Evolutionary conservation across 1,140 invertebrate species (phyloP).

Genomic region (Atopsyche davidsoni): DNA sequence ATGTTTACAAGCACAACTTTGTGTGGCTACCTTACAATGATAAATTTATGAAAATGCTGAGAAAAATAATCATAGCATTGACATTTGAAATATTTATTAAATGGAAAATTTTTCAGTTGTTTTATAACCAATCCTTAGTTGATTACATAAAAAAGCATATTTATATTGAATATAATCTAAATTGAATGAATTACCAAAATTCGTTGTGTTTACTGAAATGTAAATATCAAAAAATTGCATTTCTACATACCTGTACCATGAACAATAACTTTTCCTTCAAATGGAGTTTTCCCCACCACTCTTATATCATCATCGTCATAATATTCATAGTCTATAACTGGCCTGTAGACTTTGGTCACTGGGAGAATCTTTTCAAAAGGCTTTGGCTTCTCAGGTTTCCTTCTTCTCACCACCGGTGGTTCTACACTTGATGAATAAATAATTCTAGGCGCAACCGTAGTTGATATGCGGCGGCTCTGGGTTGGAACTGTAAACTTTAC

Average conservation of each 20-base stretch:
- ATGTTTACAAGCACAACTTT: too few relatives aligned
- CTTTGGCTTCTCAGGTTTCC: constrained; percentile 7
- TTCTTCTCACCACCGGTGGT: constrained; percentile 13
- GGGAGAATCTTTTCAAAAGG: constrained; percentile 24
- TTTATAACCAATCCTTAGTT: too few relatives aligned
- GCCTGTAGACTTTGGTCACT: constrained; percentile 32
- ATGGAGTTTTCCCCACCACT: constrained; percentile 47
- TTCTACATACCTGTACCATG: constrained; percentile 43
- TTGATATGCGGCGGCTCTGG: constrained; percentile 23
- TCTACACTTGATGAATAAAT: constrained; percentile 7
- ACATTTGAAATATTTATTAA: too few relatives aligned
- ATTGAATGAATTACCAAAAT: too few relatives aligned
- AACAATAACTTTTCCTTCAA: constrained; percentile 54
- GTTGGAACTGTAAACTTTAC: constrained; percentile 12
- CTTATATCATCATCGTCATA: constrained; percentile 58
- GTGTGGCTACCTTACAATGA: too few relatives aligned
- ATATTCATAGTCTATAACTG: constrained; percentile 58
- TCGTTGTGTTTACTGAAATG: too few relatives aligned
- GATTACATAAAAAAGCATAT: too few relatives aligned
- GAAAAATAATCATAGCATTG: too few relatives aligned
- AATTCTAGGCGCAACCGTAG: constrained; percentile 18
- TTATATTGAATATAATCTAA: too few relatives aligned
- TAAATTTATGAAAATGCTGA: too few relatives aligned
- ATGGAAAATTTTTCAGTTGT: too few relatives aligned
- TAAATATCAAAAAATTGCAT: too few relatives aligned